These are phyloP conservation scores for Thoracochromis brauschi DNA, from an alignment of 2,113 vertebrate genomes.

Conservation along the genomic window DNA sequence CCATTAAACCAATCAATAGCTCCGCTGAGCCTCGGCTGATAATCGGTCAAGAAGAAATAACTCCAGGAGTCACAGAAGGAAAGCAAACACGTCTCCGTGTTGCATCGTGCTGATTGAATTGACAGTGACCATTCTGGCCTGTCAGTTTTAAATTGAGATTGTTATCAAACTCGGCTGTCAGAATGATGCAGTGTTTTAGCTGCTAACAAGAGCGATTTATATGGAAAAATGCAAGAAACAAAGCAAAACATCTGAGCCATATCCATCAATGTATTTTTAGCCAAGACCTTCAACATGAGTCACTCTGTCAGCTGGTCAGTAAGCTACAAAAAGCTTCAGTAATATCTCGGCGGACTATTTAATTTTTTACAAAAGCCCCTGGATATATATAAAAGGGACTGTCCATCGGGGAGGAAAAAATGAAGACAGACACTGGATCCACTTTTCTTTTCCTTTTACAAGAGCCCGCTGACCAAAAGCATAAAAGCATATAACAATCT, in stretches of 20 bases:
- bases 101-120: not conserved
- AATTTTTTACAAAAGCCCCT: not conserved
- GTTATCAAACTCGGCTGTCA: not conserved
- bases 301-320: not conserved
- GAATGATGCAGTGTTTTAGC: not conserved
- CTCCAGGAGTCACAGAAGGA: not conserved
- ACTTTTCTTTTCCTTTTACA: not conserved
- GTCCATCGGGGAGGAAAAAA: not conserved
- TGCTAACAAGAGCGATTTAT: not conserved
- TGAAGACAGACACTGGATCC: not conserved
- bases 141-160: not conserved
- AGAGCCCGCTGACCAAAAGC: not conserved
- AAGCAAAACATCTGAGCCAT: not conserved
- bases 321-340: not conserved
- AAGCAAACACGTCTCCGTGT: not conserved
- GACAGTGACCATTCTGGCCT: not conserved
- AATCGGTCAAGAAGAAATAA: not conserved
- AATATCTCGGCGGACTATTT: not conserved
- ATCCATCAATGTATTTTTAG: conserved; percentile 19
- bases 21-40: not conserved
- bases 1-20: conserved; percentile 12
- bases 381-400: not conserved
- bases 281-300: not conserved
- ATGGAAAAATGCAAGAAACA: not conserved
- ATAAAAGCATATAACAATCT: not conserved